These are phyloP conservation scores for Channa striata DNA, from an alignment of 2,797 vertebrate species.

Conservation along the genomic window DNA sequence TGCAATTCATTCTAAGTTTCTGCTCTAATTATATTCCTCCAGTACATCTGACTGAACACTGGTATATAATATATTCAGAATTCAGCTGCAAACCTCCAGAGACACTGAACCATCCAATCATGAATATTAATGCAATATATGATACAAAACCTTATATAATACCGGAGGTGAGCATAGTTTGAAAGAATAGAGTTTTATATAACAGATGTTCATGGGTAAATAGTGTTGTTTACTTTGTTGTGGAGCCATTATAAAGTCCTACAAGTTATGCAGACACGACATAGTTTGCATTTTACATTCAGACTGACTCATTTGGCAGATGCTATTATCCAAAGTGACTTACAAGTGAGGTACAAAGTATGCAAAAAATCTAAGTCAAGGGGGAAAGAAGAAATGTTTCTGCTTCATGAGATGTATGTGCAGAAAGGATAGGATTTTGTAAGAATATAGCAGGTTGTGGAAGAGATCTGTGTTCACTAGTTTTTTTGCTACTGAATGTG, in stretches of 20 bases:
- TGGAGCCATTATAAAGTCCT: neutral
- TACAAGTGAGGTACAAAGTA: too few relatives aligned
- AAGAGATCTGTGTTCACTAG: too few relatives aligned
- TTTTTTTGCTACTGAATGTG: too few relatives aligned
- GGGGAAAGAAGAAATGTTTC: too few relatives aligned
- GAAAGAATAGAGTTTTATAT: neutral
- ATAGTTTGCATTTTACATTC: too few relatives aligned
- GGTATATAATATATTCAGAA: slow-evolving; percentile 35
- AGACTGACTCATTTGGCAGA: too few relatives aligned
- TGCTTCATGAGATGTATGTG: too few relatives aligned
- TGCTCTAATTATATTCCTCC: slow-evolving; percentile 22
- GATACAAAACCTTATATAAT: slow-evolving; percentile 33
- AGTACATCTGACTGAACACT: slow-evolving; percentile 22
- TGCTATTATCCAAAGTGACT: too few relatives aligned
- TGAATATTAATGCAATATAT: slow-evolving; percentile 59
- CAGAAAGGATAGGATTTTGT: too few relatives aligned
- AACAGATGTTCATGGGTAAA: slow-evolving; percentile 1
- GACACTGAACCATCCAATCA: slow-evolving; percentile 36
- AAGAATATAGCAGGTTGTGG: too few relatives aligned
- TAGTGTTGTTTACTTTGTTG: neutral
- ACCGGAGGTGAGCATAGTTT: slow-evolving; percentile 16
- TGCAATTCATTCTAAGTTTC: slow-evolving; percentile 1
- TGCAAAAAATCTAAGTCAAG: too few relatives aligned
- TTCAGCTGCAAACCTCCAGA: slow-evolving; percentile 49
- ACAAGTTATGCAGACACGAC: too few relatives aligned